Evolutionary conservation across 2,113 vertebrate species (phyloP).

Genomic region (Trachemys scripta): DNA sequence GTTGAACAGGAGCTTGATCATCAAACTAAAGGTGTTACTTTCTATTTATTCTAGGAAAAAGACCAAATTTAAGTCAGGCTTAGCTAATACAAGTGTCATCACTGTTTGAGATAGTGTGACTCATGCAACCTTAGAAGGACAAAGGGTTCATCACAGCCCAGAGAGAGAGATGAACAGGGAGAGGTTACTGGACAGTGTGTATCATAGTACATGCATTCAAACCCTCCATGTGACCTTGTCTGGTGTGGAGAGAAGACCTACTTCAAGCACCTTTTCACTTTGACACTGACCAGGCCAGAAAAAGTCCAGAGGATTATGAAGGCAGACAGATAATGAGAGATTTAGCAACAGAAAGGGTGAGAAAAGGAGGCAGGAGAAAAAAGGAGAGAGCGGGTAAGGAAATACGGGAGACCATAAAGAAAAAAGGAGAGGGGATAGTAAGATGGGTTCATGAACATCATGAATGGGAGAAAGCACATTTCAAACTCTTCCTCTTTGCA

Average conservation of each 20-base stretch:
- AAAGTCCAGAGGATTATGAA: not conserved
- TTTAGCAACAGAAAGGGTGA: conserved; percentile 1
- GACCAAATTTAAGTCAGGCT: not conserved
- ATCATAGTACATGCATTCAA: not conserved
- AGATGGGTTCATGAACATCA: not conserved
- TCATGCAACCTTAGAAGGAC: conserved; percentile 13
- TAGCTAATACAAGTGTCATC: not conserved
- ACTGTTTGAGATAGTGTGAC: not conserved
- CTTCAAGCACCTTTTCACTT: not conserved
- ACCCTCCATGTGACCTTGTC: not conserved
- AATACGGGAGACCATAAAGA: not conserved
- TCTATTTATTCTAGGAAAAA: conserved; percentile 57
- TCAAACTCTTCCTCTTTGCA: not conserved
- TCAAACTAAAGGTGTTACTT: not conserved
- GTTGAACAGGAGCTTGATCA: conserved; percentile 13
- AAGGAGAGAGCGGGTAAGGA: not conserved
- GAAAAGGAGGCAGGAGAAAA: not conserved
- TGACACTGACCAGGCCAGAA: not conserved
- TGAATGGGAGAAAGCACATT: conserved; percentile 7
- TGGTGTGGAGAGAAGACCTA: not conserved
- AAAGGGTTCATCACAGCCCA: not conserved
- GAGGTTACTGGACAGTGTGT: not conserved
- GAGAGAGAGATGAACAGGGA: not conserved
- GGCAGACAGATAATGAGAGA: not conserved
- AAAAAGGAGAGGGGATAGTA: not conserved